A percentile compares a stretch with the other conserved stretches of the same genome.
Conservation (phyloP, 2,797 vertebrate genomes). For the Heteromormyrus szaboi region DNA sequence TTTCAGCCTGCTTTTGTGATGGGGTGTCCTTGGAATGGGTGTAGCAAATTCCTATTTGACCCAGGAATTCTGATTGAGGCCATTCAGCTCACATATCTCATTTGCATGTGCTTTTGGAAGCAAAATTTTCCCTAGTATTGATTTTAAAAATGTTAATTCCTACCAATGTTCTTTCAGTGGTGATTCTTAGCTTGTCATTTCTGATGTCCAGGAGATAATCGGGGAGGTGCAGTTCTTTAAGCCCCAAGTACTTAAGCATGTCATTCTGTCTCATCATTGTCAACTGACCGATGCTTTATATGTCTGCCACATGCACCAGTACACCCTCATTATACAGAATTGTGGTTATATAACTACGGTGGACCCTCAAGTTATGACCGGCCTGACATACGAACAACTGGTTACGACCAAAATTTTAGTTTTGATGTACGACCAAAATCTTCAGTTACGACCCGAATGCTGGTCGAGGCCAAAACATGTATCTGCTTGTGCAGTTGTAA, state of each 20-base stretch:
- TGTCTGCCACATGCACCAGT: background rate
- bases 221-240: background rate
- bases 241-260: background rate
- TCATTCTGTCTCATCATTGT: background rate
- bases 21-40: background rate
- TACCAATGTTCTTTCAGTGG: background rate
- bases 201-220: background rate
- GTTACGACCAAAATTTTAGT: background rate
- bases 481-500: background rate
- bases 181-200: background rate
- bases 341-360: background rate
- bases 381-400: background rate
- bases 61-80: background rate
- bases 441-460: background rate
- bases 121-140: background rate
- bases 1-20: background rate
- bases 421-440: background rate
- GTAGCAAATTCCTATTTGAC: background rate
- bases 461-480: background rate
- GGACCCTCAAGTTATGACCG: background rate
- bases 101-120: background rate
- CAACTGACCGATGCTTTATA: background rate
- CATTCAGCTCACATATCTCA: background rate
- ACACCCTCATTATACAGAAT: background rate
- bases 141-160: background rate